phyloP scores from a whole-genome alignment of 2,113 vertebrate species.

The Elachura formosa region DNA sequence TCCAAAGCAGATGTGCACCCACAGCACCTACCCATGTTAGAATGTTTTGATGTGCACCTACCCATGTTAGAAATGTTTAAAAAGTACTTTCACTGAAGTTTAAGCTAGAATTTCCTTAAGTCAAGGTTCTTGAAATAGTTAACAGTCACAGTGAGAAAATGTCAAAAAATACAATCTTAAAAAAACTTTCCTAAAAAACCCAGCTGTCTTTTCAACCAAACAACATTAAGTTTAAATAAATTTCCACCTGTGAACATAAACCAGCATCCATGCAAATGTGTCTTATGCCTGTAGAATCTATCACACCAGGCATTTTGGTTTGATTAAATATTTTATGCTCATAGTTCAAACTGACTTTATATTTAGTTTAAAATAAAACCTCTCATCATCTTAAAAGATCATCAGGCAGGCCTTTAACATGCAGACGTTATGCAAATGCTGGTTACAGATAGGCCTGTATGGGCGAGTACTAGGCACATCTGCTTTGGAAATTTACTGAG shows the following conservation, averaged over 20 bases:
- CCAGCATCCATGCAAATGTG: not conserved
- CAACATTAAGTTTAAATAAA: not conserved
- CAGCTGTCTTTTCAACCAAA: not conserved
- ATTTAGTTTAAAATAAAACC: not conserved
- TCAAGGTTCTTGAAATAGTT: not conserved
- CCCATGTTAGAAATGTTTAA: not conserved
- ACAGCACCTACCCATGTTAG: accelerated
- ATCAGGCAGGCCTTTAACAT: not conserved
- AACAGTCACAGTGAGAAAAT: not conserved
- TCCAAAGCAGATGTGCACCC: not conserved
- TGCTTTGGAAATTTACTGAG: not conserved
- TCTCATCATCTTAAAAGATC: not conserved
- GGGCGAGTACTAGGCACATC: not conserved
- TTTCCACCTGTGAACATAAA: not conserved
- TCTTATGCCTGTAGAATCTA: not conserved
- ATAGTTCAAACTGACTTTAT: not conserved
- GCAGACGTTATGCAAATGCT: not conserved
- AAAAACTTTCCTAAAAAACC: accelerated
- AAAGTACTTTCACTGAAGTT: not conserved
- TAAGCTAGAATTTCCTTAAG: not conserved
- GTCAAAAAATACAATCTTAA: not conserved
- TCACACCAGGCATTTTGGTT: not conserved
- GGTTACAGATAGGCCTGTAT: not conserved
- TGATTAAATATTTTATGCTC: not conserved
- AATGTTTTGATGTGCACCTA: too few species aligned